phyloP scores from a whole-genome alignment of 1,140 invertebrate genomes.

The Drepana arcuata region DNA sequence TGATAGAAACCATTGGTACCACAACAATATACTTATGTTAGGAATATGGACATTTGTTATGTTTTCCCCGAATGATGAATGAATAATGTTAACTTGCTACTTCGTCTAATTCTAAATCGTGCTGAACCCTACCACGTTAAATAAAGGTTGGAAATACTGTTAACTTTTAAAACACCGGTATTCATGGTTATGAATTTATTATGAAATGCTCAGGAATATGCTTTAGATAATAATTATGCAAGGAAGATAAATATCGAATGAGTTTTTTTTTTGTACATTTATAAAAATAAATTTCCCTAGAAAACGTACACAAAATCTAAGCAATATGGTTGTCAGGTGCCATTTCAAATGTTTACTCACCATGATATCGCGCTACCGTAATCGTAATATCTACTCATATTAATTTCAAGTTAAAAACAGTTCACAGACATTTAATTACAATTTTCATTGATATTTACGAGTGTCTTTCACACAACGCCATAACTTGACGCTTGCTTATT shows the following conservation, averaged over 20 bases:
- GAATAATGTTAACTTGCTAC: no score
- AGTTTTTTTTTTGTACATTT: no score
- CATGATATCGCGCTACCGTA: conserved; percentile 70
- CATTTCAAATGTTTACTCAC: conserved; percentile 46
- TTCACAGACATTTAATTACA: conserved; percentile 43
- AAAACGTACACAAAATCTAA: conserved; percentile 54
- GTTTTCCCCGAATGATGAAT: no score
- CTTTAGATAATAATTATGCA: no score
- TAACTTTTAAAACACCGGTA: conserved; percentile 11
- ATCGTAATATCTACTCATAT: conserved; percentile 73
- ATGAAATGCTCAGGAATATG: no score
- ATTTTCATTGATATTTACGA: conserved; percentile 45
- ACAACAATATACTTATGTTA: no score
- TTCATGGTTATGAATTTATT: no score
- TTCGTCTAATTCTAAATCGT: no score
- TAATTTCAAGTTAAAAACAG: conserved; percentile 45
- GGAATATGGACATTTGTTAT: no score
- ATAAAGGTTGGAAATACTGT: conserved; percentile 7
- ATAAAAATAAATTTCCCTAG: conserved; percentile 19
- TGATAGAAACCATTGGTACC: no score
- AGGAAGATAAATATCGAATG: no score
- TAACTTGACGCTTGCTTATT: conserved; percentile 53
- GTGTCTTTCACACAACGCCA: conserved; percentile 55
- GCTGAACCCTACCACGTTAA: conserved; percentile 17
- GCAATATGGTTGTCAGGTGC: conserved; percentile 54